phyloP scores from a whole-genome alignment of 2,113 vertebrate genomes.

The Apodemus speciosus region DNA sequence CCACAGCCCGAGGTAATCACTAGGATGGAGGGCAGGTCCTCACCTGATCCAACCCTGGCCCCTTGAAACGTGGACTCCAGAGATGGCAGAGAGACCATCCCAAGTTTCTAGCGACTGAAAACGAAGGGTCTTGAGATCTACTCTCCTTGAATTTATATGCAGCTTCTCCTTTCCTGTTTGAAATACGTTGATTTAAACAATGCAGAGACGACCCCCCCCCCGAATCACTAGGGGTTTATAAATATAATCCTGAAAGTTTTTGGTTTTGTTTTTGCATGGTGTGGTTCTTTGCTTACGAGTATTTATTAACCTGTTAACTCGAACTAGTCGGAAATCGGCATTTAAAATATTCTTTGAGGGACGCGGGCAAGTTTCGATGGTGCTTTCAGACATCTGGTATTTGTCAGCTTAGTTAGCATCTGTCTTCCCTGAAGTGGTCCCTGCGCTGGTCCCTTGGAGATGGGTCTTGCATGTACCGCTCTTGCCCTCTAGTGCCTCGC shows the following conservation, averaged over 20 bases:
- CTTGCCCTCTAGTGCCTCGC: constrained; percentile 86
- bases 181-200: constrained; percentile 50
- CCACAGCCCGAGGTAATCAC: constrained; percentile 36
- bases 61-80: background rate
- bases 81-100: background rate
- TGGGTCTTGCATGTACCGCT: constrained; percentile 63
- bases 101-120: background rate
- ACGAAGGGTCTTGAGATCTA: background rate
- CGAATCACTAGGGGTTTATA: background rate
- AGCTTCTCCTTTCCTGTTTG: background rate
- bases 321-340: background rate
- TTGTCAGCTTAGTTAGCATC: constrained; percentile 66
- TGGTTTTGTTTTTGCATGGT: background rate
- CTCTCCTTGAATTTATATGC: background rate
- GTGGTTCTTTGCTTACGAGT: background rate
- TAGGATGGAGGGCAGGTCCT: background rate
- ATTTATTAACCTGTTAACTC: constrained; percentile 11
- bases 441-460: background rate
- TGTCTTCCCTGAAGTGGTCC: constrained; percentile 63
- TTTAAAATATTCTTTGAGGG: constrained; percentile 37
- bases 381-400: background rate
- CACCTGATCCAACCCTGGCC: background rate
- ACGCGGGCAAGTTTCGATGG: constrained; percentile 13
- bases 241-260: constrained; percentile 50
- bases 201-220: background rate